Evolutionary conservation across 2,113 vertebrate genomes (phyloP).

Genomic region (Phyllostomus hastatus): DNA sequence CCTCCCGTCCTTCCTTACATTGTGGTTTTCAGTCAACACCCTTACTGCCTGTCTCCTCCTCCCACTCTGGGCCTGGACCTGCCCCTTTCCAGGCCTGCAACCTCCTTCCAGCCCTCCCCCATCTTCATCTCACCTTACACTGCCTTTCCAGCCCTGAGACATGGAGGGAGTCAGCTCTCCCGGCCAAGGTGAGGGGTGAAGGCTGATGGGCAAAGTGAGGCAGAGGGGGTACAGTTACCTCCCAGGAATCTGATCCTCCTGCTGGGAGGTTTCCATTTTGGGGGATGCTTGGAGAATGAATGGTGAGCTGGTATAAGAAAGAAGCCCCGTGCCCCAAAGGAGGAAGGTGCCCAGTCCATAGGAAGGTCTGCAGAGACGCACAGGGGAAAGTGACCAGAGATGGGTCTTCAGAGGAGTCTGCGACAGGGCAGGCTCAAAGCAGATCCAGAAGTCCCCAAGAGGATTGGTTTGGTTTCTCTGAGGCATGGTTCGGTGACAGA

Average conservation of each 20-base stretch:
- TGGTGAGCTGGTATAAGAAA: background rate
- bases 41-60: slow-evolving; percentile 11
- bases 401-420: accelerated
- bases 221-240: background rate
- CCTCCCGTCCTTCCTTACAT: background rate
- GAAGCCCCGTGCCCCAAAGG: background rate
- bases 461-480: background rate
- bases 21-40: background rate
- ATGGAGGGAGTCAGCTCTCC: slow-evolving; percentile 23
- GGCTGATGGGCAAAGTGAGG: background rate
- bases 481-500: background rate
- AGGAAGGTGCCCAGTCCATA: accelerated
- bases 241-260: background rate
- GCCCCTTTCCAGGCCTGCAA: background rate
- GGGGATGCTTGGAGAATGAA: background rate
- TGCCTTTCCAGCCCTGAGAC: background rate
- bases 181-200: background rate
- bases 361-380: background rate
- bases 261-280: slow-evolving; percentile 42
- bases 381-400: background rate
- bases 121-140: background rate
- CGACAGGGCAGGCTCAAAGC: background rate
- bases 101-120: background rate
- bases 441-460: background rate
- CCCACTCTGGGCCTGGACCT: background rate